Evolutionary conservation across 2,888 invertebrate species (phyloP), one percentile per base, ranked within the genome.

Genomic region (Cryptocheilus praepositus): DNA sequence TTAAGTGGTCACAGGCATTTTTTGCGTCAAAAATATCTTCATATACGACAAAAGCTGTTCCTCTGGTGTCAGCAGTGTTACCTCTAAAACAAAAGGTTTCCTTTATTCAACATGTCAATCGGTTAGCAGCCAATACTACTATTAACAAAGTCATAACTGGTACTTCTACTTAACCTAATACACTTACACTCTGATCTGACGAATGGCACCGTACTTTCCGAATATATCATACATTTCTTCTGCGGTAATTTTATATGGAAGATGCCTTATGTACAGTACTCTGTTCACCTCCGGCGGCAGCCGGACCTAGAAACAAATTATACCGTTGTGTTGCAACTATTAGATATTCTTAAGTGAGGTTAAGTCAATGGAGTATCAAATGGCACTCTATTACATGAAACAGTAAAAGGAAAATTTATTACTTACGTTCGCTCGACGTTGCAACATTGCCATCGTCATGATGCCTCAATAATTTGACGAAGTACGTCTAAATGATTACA

Each of bases 221-320:
- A 99, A 99, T 74, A 99, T 99, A 90, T 99, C 99, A 88, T 99
- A 99, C 99, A 99, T 99, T 93, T 99, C 99, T 89, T 99, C 99
- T 5, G 96, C 97, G 58, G 98, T 98, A 80, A 99, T 99, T 92
- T 99, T 99, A 86, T 99, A 99, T 0, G 99, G 99, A 70, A 99
- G 91, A 90, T 99, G 99, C 84, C 99, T 92, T 11, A 99, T 95
- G 87, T 98, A 99, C 3, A 99, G 90, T 67, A 99, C 96, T 86
- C 99, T 92, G 88, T 99, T 99, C 2, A 99, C 99, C 91, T 99
- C 99, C 72, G 99, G 99, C 28, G 99, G 99, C 71, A 99, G 92
- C 76, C 99, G 93, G 61, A 98, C 98, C 98, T 98, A 82, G n/a
- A 90, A 89, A 58, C 49, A 44, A 28, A 71, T 15, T 28, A 28